These are phyloP conservation scores for Amphimallon solstitiale DNA, from an alignment of 2,888 invertebrate species.

Conservation along the genomic window DNA sequence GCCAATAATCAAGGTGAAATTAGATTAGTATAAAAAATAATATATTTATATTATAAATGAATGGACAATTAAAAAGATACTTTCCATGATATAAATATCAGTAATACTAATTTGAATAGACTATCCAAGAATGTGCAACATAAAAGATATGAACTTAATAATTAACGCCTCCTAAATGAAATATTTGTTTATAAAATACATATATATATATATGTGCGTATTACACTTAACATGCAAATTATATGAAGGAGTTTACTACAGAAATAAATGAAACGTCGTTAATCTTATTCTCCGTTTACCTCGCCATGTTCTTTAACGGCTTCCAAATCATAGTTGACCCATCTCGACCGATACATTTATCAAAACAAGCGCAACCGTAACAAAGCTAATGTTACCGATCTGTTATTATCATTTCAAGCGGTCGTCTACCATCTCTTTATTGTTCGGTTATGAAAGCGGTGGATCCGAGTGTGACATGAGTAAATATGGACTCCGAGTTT, in stretches of 20 bases:
- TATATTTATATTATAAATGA: too few species aligned
- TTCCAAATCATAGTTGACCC: slow-evolving; percentile 36
- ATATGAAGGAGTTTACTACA: neutral
- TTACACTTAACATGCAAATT: too few species aligned
- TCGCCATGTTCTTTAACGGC: slow-evolving; percentile 31
- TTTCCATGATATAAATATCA: too few species aligned
- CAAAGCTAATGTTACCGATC: slow-evolving; percentile 38
- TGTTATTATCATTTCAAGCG: slow-evolving; percentile 34
- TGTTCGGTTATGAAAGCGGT: slow-evolving; percentile 36
- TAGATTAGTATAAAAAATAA: too few species aligned
- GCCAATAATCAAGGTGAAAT: too few species aligned
- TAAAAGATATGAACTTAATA: too few species aligned
- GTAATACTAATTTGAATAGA: too few species aligned
- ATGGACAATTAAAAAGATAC: too few species aligned
- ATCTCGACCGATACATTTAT: slow-evolving; percentile 35
- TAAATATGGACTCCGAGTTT: slow-evolving; percentile 39
- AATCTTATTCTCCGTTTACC: slow-evolving; percentile 29
- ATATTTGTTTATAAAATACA: too few species aligned
- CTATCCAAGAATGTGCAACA: too few species aligned
- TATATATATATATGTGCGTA: too few species aligned
- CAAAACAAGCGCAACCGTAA: slow-evolving; percentile 33
- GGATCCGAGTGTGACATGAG: slow-evolving; percentile 29
- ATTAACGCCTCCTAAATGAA: too few species aligned
- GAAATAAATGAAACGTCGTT: slow-evolving; percentile 32
- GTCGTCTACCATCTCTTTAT: slow-evolving; percentile 31